Evolutionary conservation across 64 coral and sea anemone genomes (phyloP).

Genomic region (Acropora yongei): DNA sequence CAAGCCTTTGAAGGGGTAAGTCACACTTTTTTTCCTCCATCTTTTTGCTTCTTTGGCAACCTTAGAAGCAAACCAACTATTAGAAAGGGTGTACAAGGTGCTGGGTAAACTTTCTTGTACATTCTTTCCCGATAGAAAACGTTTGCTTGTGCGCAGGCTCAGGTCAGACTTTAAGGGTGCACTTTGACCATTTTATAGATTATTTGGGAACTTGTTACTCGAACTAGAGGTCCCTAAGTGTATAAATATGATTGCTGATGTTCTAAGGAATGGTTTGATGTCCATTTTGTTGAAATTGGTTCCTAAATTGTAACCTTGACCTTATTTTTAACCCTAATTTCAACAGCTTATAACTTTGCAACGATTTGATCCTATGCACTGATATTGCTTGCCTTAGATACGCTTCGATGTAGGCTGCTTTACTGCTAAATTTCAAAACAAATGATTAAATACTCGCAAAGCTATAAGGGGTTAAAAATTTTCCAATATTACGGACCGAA

Average conservation of each 20-base stretch:
- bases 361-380: neutral
- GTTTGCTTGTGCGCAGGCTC: slow-evolving; percentile 13
- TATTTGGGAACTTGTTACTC: neutral
- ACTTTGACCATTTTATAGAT: neutral
- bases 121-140: slow-evolving; percentile 18
- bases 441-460: slow-evolving; percentile 2
- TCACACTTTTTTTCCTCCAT: too few relatives aligned
- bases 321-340: neutral
- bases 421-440: neutral
- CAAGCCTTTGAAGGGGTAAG: too few relatives aligned
- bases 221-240: neutral
- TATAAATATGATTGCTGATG: neutral
- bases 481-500: neutral
- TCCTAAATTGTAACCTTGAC: slow-evolving; percentile 1
- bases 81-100: neutral
- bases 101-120: neutral
- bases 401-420: neutral
- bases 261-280: slow-evolving; percentile 31
- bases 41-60: neutral
- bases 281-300: slow-evolving; percentile 9
- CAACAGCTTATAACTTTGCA: slow-evolving; percentile 20
- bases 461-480: neutral
- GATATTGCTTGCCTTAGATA: neutral
- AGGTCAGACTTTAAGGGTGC: slow-evolving; percentile 38
- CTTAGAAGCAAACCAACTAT: slow-evolving; percentile 31